phyloP scores from a whole-genome alignment of 2,797 vertebrate genomes.

The Pelobates cultripes region DNA sequence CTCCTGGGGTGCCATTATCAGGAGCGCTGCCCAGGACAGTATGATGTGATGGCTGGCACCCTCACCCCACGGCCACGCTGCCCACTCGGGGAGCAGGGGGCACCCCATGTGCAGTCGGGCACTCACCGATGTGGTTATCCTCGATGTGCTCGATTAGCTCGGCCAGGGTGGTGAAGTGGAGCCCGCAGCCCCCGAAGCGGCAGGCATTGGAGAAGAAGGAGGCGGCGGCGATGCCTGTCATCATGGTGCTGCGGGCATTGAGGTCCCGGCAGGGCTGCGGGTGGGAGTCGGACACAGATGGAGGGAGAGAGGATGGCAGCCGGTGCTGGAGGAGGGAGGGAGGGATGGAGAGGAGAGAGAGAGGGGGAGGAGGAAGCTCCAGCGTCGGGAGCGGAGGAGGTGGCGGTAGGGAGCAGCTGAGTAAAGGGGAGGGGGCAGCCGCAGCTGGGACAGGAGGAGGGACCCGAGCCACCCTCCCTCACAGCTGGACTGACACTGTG shows the following conservation, averaged over 20 bases:
- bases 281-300: constrained; percentile 75
- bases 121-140: constrained; percentile 94
- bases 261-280: constrained; percentile 75
- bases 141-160: constrained; percentile 98
- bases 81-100: constrained; percentile 49
- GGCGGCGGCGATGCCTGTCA: constrained; percentile 97
- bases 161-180: constrained; percentile 89
- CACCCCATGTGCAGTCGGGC: background rate
- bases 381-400: constrained; percentile 70
- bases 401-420: constrained; percentile 65
- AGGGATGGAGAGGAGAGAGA: constrained; percentile 36
- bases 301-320: constrained; percentile 60
- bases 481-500: constrained; percentile 64
- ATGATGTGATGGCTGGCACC: too few relatives aligned
- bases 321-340: constrained; percentile 56
- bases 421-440: constrained; percentile 71
- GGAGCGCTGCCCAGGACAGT: too few relatives aligned
- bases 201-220: constrained; percentile 97
- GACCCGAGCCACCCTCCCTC: constrained; percentile 63
- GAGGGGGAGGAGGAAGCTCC: constrained; percentile 53
- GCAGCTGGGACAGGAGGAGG: constrained; percentile 80
- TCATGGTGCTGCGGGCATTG: constrained; percentile 80
- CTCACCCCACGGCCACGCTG: too few relatives aligned
- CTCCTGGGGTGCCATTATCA: constrained; percentile 17
- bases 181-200: constrained; percentile 92